Evolutionary conservation across 2,888 invertebrate species (phyloP).

Genomic region (Pomacea canaliculata): DNA sequence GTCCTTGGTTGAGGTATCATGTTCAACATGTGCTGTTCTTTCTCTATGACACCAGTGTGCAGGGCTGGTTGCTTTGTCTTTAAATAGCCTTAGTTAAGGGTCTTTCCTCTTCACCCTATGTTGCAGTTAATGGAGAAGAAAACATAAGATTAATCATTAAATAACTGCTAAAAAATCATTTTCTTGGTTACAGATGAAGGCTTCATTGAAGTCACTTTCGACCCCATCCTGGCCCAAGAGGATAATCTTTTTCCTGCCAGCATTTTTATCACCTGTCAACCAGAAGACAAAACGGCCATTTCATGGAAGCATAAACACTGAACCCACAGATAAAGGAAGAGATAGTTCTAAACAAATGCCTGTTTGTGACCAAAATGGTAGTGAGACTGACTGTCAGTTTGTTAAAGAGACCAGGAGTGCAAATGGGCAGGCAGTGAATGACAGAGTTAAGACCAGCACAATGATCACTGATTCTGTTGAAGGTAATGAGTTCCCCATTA

Average conservation of each 20-base stretch:
- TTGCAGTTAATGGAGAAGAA: too few relatives aligned
- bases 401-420: not conserved
- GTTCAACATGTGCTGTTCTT: not conserved
- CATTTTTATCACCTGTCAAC: conserved; percentile 20
- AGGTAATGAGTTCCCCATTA: not conserved
- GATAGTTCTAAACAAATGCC: too few relatives aligned
- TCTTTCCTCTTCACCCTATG: too few relatives aligned
- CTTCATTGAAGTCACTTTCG: conserved; percentile 57
- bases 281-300: not conserved
- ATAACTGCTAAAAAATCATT: too few relatives aligned
- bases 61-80: too few relatives aligned
- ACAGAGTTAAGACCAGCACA: not conserved
- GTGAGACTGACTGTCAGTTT: not conserved
- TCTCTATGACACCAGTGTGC: not conserved
- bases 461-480: not conserved
- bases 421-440: not conserved
- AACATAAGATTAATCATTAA: too few relatives aligned
- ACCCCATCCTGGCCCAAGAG: conserved; percentile 38
- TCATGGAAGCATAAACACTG: not conserved
- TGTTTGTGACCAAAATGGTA: not conserved
- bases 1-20: too few relatives aligned
- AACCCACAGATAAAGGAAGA: too few relatives aligned
- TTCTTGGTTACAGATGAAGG: conserved; percentile 43
- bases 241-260: conserved; percentile 59
- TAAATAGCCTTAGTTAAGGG: too few relatives aligned